These are phyloP conservation scores for Diadromus collaris DNA, from an alignment of 2,888 invertebrate species.

Conservation along the genomic window DNA sequence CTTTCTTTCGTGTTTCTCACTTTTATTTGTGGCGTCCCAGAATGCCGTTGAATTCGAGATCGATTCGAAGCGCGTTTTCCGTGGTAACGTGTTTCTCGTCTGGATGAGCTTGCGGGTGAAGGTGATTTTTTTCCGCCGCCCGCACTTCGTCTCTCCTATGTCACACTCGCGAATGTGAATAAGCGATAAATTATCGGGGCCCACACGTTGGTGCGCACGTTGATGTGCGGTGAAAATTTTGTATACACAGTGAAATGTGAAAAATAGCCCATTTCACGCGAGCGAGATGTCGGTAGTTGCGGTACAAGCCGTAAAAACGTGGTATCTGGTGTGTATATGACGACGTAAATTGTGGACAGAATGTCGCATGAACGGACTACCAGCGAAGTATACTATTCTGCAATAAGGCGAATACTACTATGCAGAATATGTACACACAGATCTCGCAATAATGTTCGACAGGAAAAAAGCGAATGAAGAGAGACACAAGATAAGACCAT, in stretches of 20 bases:
- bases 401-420: conserved; percentile 40
- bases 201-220: conserved; percentile 21
- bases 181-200: conserved; percentile 67
- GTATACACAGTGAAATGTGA: conserved; percentile 29
- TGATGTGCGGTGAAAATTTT: conserved; percentile 30
- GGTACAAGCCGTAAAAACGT: conserved; percentile 50
- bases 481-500: conserved; percentile 36
- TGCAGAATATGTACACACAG: conserved; percentile 18
- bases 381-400: conserved; percentile 5
- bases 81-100: conserved; percentile 22
- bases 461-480: neutral
- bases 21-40: neutral
- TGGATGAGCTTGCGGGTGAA: conserved; percentile 8
- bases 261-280: conserved; percentile 50
- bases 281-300: conserved; percentile 41
- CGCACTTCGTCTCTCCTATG: conserved; percentile 12
- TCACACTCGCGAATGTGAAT: conserved; percentile 56
- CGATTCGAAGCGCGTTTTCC: conserved; percentile 39
- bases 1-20: neutral
- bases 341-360: conserved; percentile 51
- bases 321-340: conserved; percentile 37
- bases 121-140: conserved; percentile 7
- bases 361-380: conserved; percentile 24
- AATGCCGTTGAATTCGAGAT: conserved; percentile 37
- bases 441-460: conserved; percentile 15